Evolutionary conservation across 1,140 invertebrate genomes (phyloP).

Genomic region (Dermatophagoides farinae): DNA sequence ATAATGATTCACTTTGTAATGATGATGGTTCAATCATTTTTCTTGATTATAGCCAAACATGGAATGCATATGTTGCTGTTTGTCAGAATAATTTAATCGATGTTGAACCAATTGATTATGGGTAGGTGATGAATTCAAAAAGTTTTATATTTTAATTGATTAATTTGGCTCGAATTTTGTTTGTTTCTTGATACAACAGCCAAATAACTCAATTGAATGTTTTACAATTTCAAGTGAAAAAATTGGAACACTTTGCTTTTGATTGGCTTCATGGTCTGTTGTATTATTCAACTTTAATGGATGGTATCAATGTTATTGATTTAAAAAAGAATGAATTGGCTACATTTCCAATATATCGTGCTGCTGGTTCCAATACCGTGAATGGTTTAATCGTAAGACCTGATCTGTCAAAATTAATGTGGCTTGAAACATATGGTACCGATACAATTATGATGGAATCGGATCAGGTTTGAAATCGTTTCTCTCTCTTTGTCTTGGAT

Average conservation of each 20-base stretch:
- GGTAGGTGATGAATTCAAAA: too few relatives aligned
- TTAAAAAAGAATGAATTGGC: neutral
- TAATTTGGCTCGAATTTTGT: neutral
- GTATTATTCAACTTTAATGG: neutral
- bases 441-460: too few relatives aligned
- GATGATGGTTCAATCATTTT: too few relatives aligned
- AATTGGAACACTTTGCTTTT: neutral
- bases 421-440: neutral
- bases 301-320: neutral
- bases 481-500: too few relatives aligned
- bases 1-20: too few relatives aligned
- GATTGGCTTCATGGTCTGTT: neutral
- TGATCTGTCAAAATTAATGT: neutral
- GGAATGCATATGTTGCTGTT: too few relatives aligned
- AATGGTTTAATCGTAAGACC: neutral
- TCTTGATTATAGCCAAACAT: too few relatives aligned
- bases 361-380: neutral
- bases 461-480: too few relatives aligned
- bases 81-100: too few relatives aligned
- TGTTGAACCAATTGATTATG: too few relatives aligned
- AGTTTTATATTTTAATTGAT: neutral
- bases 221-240: neutral
- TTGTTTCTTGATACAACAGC: too few relatives aligned
- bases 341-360: neutral
- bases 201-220: neutral